Base-by-base conservation (phyloP, 2,113 vertebrate genomes). In the Bettongia penicillata region DNA sequence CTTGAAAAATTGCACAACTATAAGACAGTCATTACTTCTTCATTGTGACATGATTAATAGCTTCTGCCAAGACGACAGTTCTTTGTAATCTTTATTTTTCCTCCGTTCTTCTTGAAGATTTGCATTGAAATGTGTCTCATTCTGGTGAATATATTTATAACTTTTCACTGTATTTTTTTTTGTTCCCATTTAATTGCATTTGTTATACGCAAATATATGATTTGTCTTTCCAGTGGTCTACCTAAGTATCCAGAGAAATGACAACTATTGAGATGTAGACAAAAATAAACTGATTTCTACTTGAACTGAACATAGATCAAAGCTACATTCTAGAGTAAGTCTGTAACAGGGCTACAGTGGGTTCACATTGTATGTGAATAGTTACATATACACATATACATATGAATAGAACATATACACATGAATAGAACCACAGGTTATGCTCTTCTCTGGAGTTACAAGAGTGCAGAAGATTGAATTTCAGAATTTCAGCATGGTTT, bases 1-100 rank as follows among this genome's bases (percentile, higher is more conserved):
- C 53, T 97, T 91, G 96, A 98, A 94, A 95, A 98, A 89, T 96
- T 96, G 55, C 98, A 91, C 47, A 95, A 95, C 92, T 94, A 51
- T 43, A 97, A 97, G 89, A 95, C 49, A 43, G 93, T 97, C 97
- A 94, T 97, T 98, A 94, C 94, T 93, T 95, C 95, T 48, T 52
- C 95, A 97, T 53, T 9, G 0, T 55, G 91, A 53, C 49, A 57
- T 97, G 95, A 97, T 84, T 97, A 96, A 96, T 96, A 97, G 93
- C 57, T 96, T 53, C 94, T 77, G 93, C 53, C 68, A 95, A 96
- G 91, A 90, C 94, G 0, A 96, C 61, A 97, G 31, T 98, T 61
- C 93, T 53, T 96, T 93, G 90, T 49, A 94, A 68, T 96, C 51
- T 94, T 96, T 97, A 97, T 98, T 94, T 97, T 93, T 93, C 92